Conservation (phyloP, 2,797 vertebrate genomes). For the Amazona finschi region DNA sequence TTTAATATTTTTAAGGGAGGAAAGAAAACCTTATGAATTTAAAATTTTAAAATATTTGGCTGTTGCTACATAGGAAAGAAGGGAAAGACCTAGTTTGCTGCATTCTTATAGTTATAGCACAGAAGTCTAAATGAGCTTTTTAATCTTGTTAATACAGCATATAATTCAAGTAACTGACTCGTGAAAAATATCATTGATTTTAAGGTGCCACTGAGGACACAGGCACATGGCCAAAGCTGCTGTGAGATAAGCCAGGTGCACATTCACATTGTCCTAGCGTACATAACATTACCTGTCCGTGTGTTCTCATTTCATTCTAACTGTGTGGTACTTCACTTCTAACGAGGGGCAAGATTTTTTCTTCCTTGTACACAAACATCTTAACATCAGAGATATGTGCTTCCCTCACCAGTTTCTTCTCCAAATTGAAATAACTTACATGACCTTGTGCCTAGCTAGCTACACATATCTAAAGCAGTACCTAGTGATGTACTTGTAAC, state of each 20-base stretch:
- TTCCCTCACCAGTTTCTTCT: neutral
- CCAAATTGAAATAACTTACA: constrained; percentile 24
- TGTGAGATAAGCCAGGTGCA: neutral
- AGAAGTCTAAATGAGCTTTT: neutral
- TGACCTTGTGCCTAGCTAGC: neutral
- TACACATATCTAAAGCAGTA: neutral
- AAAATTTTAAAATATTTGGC: neutral
- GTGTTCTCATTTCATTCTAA: neutral
- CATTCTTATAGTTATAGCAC: neutral
- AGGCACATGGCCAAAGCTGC: neutral
- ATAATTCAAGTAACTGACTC: neutral
- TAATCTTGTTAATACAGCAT: neutral
- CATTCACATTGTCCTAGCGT: neutral
- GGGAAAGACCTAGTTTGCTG: neutral
- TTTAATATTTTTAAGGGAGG: neutral
- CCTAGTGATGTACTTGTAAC: constrained; percentile 1
- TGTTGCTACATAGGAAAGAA: neutral
- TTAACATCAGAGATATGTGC: neutral
- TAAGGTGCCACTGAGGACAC: neutral
- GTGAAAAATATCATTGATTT: neutral
- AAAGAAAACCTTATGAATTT: neutral
- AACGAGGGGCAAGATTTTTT: constrained; percentile 1
- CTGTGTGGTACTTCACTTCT: neutral
- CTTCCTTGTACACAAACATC: neutral
- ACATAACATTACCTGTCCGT: neutral